Conservation (phyloP, 2,113 vertebrate genomes). For the Varanus salvator region DNA sequence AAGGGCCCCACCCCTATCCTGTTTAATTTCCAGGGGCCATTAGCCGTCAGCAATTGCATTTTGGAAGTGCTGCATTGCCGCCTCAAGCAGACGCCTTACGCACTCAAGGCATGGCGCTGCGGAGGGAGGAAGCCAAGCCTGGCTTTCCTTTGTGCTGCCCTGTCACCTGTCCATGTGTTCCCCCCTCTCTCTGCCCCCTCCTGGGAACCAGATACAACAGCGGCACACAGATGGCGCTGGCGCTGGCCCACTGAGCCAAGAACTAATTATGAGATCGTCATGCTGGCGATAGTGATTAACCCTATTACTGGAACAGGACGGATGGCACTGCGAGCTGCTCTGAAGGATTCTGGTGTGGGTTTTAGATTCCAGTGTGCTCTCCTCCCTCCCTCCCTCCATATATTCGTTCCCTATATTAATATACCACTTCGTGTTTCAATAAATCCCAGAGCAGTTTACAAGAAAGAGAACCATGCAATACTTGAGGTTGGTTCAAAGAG, state of each 20-base stretch:
- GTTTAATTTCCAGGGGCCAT: slow-evolving; percentile 40
- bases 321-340: slow-evolving; percentile 35
- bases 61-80: neutral
- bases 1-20: slow-evolving; percentile 37
- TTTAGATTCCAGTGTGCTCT: neutral
- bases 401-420: too few relatives aligned
- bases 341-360: neutral
- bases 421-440: too few relatives aligned
- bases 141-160: slow-evolving; percentile 6
- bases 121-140: neutral
- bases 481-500: too few relatives aligned
- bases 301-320: slow-evolving; percentile 50
- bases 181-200: slow-evolving; percentile 53
- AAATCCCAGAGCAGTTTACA: too few relatives aligned
- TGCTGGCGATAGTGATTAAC: slow-evolving; percentile 56
- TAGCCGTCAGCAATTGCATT: slow-evolving; percentile 19
- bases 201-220: slow-evolving; percentile 50
- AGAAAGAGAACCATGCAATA: too few relatives aligned
- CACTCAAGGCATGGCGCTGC: slow-evolving; percentile 41
- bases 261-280: slow-evolving; percentile 71
- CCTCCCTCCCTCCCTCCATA: too few relatives aligned
- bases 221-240: slow-evolving; percentile 70
- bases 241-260: slow-evolving; percentile 67
- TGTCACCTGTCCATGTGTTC: slow-evolving; percentile 49
- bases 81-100: slow-evolving; percentile 62